Conservation (phyloP, 2,888 invertebrate species). For the Dryomyza anilis region DNA sequence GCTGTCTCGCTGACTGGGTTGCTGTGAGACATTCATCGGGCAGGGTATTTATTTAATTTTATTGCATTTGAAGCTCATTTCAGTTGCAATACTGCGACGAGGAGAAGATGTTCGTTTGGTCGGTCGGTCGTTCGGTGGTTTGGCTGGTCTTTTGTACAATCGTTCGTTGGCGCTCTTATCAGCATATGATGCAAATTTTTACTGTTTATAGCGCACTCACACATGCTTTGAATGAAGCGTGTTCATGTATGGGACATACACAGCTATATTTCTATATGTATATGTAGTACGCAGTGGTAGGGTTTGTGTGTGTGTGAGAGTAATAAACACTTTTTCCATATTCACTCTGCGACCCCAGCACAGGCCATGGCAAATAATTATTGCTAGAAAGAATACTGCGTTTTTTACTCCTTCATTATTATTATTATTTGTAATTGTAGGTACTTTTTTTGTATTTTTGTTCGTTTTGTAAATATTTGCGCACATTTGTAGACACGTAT, state of each 20-base stretch:
- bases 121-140: background rate
- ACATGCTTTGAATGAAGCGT: background rate
- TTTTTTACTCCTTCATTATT: too few species aligned
- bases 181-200: slow-evolving; percentile 9
- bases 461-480: background rate
- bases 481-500: background rate
- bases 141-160: too few species aligned
- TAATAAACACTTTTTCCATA: background rate
- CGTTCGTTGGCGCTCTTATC: slow-evolving; percentile 6
- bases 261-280: too few species aligned
- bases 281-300: too few species aligned
- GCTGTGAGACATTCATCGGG: background rate
- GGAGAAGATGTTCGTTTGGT: background rate
- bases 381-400: background rate
- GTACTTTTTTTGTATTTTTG: background rate
- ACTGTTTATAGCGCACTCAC: background rate
- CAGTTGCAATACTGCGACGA: too few species aligned
- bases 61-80: too few species aligned
- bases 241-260: too few species aligned
- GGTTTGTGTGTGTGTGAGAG: background rate
- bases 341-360: background rate
- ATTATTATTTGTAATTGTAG: too few species aligned
- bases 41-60: background rate
- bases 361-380: slow-evolving; percentile 4
- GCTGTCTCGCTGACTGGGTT: too few species aligned